These are phyloP conservation scores for Cerceris rybyensis DNA, from an alignment of 2,888 invertebrate genomes.

Conservation along the genomic window DNA sequence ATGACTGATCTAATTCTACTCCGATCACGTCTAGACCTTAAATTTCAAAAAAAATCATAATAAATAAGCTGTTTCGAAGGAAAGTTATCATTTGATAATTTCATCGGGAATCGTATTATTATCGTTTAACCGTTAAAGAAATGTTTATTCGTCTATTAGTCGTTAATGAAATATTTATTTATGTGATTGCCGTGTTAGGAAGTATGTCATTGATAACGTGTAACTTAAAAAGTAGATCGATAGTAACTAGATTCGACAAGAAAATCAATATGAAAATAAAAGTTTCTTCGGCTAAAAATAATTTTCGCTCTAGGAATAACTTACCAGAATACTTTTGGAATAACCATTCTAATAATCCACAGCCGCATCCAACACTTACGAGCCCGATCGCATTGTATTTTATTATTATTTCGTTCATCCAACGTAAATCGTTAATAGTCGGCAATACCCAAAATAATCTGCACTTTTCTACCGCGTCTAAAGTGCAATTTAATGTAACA, in stretches of 20 bases:
- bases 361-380: slow-evolving; percentile 90
- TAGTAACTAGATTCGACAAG: neutral
- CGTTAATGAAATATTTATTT: no score
- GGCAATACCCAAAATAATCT: slow-evolving; percentile 90
- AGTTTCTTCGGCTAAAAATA: neutral
- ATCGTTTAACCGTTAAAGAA: no score
- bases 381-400: slow-evolving; percentile 83
- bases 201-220: no score
- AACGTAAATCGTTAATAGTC: slow-evolving; percentile 85
- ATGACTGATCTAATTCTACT: slow-evolving; percentile 89
- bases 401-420: slow-evolving; percentile 83
- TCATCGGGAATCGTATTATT: no score
- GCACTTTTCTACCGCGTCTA: slow-evolving; percentile 81
- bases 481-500: slow-evolving; percentile 72
- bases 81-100: no score
- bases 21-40: slow-evolving; percentile 86
- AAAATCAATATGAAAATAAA: neutral
- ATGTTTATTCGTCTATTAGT: no score
- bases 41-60: slow-evolving; percentile 63
- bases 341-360: slow-evolving; percentile 92
- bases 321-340: slow-evolving; percentile 86
- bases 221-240: neutral
- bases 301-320: slow-evolving; percentile 31
- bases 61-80: no score
- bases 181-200: no score